phyloP scores from a whole-genome alignment of 1,140 invertebrate genomes.

The Neuroterus valhalla region DNA sequence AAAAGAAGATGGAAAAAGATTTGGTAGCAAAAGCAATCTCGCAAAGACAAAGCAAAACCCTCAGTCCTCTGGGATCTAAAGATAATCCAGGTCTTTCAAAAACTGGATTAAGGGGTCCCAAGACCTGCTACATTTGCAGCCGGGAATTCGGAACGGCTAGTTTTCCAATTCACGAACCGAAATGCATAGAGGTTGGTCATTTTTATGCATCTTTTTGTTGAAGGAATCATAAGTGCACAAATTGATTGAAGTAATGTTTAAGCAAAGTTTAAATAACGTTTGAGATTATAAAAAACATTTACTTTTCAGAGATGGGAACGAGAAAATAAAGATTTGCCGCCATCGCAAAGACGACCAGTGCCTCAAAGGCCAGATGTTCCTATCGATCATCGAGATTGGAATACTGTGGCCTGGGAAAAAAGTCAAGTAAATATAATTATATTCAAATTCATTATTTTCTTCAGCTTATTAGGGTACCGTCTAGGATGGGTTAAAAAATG shows the following conservation, averaged over 20 bases:
- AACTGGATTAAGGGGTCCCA: constrained; percentile 52
- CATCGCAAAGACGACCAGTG: constrained; percentile 72
- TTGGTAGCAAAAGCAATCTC: constrained; percentile 31
- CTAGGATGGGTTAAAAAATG: too few species aligned
- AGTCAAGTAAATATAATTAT: constrained; percentile 73
- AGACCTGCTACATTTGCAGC: constrained; percentile 85
- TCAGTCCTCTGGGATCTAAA: background rate
- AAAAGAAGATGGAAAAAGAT: constrained; percentile 45
- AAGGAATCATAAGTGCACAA: too few species aligned
- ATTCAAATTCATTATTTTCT: background rate
- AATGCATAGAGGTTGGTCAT: constrained; percentile 84
- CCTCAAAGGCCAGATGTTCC: constrained; percentile 77
- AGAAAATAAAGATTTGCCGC: constrained; percentile 80
- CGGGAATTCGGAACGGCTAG: constrained; percentile 87
- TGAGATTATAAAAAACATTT: constrained; percentile 36
- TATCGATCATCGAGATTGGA: constrained; percentile 75
- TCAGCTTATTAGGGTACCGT: background rate
- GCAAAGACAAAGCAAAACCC: constrained; percentile 30
- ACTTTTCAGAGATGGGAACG: constrained; percentile 79
- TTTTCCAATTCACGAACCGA: constrained; percentile 86
- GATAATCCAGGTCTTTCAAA: background rate
- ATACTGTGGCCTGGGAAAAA: constrained; percentile 76
- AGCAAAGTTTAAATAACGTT: too few species aligned
- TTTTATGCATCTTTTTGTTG: background rate
- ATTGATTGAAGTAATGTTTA: too few species aligned